Conservation (phyloP, 30 jellyfish, hydroid and myxozoan species). For the Mastigias papua region DNA sequence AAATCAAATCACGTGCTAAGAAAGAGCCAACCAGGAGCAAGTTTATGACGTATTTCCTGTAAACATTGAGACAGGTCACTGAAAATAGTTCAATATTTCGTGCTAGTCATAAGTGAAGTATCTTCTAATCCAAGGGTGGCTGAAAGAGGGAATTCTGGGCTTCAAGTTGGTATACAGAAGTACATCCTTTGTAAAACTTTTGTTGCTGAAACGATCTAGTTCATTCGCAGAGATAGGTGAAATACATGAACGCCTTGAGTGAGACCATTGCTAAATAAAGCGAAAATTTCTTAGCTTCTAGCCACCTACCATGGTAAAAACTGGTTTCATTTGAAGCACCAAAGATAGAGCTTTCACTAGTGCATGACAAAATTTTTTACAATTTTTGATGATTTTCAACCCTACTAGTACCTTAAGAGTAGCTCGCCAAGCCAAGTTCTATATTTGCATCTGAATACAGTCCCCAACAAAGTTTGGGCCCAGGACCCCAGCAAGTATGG, state of each 20-base stretch:
- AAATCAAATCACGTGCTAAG: background rate
- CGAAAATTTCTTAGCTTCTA: background rate
- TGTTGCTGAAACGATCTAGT: background rate
- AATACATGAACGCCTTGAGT: background rate
- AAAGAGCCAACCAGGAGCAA: background rate
- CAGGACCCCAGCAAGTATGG: too few species aligned
- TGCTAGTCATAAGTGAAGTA: background rate
- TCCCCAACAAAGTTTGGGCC: too few species aligned
- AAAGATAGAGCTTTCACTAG: background rate
- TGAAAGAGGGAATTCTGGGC: background rate
- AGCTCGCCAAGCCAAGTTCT: too few species aligned
- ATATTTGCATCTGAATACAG: too few species aligned
- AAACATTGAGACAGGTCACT: background rate
- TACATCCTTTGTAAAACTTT: background rate
- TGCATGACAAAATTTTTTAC: background rate
- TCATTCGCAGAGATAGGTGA: background rate
- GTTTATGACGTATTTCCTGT: background rate
- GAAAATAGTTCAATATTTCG: background rate
- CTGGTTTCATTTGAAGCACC: background rate
- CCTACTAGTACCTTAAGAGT: background rate
- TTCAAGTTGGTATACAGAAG: background rate
- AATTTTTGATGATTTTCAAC: background rate
- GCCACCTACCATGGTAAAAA: background rate
- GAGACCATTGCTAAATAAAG: background rate
- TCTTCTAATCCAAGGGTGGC: background rate